These are phyloP conservation scores for Columba janthina DNA, from an alignment of 2,113 vertebrate species.

Conservation along the genomic window DNA sequence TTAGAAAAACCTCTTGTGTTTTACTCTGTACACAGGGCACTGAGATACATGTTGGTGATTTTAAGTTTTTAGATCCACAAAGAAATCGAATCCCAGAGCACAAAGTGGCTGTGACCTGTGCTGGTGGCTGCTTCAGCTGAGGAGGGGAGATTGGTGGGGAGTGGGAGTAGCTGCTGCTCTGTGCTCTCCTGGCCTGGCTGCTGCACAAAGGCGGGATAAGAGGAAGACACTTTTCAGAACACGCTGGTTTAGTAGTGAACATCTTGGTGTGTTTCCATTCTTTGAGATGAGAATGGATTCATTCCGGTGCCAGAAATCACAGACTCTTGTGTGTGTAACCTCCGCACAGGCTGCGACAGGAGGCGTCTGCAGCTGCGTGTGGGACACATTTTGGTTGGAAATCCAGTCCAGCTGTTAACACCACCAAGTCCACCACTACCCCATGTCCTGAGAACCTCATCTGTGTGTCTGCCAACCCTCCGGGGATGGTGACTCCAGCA, in stretches of 20 bases:
- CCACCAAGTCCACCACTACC: no score
- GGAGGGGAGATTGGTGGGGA: background rate
- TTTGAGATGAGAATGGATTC: background rate
- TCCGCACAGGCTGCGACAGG: rapidly evolving
- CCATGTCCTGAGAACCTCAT: no score
- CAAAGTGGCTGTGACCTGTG: background rate
- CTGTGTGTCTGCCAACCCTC: no score
- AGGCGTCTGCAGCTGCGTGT: background rate
- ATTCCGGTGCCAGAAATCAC: background rate
- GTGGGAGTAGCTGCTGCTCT: background rate
- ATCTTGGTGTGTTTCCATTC: background rate
- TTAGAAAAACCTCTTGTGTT: background rate
- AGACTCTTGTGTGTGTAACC: background rate
- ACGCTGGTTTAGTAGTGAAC: background rate
- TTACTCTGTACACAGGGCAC: background rate
- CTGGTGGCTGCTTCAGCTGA: background rate
- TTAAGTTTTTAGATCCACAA: background rate
- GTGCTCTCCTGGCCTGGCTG: background rate
- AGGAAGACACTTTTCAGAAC: background rate
- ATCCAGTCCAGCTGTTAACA: no score
- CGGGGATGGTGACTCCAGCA: no score
- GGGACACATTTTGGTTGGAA: no score
- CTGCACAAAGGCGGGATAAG: background rate
- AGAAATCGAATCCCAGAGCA: background rate
- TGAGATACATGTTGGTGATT: background rate